Base-by-base conservation (phyloP, 2,797 vertebrate genomes). In the Neostethus bicornis region DNA sequence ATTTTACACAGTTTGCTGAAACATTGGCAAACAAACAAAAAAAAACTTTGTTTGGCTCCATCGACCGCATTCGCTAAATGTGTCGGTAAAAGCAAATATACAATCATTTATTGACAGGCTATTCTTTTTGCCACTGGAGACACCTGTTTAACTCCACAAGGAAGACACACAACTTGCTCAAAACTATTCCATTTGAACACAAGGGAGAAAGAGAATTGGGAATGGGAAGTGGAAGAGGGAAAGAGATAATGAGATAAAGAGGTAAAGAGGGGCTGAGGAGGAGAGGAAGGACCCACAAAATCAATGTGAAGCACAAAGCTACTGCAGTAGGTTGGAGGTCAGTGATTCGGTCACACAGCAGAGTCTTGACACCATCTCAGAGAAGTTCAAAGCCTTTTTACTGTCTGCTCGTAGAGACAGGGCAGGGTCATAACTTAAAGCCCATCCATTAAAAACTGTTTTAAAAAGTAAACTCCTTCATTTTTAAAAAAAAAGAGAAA, bases 241-340 rank as follows among this genome's bases (percentile, higher is more conserved):
- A 42, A 51, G 45, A 68, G 67, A 79, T 73, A 85, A 72, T 63
- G 74, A 85, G 73, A 70, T 17, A 41, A 34, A 61, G 47, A 57
- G 61, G 52, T n/a, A n/a, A 47, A 61, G 47, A 57, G 61, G 52
- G 57, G 53, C 13, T 17, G 24, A 32, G 46, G 35, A 38, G 49
- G 46, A 9, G 41, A 51, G 7, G 47, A 59, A 70, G 68, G 60
- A 62, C 69, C 46, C 20, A n/a, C 47, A 44, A 53, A 75, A 88
- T 88, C 64, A 68, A 90, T 90, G 61, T 14, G 39, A 61, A 68
- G 76, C 23, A 51, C 75, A 73, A 80, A 84, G 79, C 75, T 73
- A 63, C 73, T 80, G 72, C 82, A 72, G 77, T 17, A 35, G 78
- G 73, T 69, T 73, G 65, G 77, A 83, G 83, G 83, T 83, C 85